phyloP scores from a whole-genome alignment of 2,113 vertebrate genomes.

The Semnopithecus entellus region DNA sequence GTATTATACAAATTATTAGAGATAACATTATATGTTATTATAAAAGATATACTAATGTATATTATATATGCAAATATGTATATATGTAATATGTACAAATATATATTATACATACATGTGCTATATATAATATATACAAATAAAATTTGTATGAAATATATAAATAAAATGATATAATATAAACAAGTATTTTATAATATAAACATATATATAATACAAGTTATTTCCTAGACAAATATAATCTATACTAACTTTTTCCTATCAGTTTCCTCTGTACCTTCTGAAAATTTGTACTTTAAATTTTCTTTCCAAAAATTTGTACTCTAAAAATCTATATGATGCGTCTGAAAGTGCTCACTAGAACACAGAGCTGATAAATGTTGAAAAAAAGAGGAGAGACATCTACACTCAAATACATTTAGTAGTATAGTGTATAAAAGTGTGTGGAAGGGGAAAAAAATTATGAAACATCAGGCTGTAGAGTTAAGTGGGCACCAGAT shows the following conservation, averaged over 20 bases:
- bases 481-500: neutral
- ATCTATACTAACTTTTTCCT: neutral
- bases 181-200: too few relatives aligned
- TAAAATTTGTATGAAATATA: too few relatives aligned
- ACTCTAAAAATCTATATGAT: neutral
- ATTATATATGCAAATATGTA: too few relatives aligned
- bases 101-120: too few relatives aligned
- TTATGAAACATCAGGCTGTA: neutral
- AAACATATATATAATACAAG: too few relatives aligned
- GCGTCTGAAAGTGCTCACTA: neutral
- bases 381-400: neutral
- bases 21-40: too few relatives aligned
- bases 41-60: too few relatives aligned
- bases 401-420: neutral
- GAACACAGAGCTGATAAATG: neutral
- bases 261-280: neutral
- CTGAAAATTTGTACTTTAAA: neutral
- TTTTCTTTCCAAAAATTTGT: neutral
- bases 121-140: too few relatives aligned
- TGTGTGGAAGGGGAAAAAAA: rapidly evolving
- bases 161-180: too few relatives aligned
- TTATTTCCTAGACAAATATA: neutral
- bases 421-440: neutral
- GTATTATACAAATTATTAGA: neutral
- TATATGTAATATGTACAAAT: too few relatives aligned